Evolutionary conservation across 2,888 invertebrate species (phyloP).

Genomic region (Cepaea hortensis): DNA sequence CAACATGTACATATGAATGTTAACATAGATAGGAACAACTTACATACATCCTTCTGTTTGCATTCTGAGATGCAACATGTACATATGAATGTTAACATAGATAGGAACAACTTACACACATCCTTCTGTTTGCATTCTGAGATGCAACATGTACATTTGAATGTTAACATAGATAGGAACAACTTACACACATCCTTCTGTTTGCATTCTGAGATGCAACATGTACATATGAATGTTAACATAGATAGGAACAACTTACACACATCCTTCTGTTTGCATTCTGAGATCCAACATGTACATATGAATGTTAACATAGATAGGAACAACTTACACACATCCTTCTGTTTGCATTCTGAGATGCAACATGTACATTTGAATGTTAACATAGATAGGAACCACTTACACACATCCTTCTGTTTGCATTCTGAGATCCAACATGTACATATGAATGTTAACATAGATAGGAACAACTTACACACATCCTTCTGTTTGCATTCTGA

Average conservation of each 20-base stretch:
- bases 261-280: background rate
- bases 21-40: background rate
- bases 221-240: background rate
- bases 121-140: background rate
- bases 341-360: background rate
- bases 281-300: background rate
- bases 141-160: background rate
- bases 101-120: background rate
- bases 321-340: background rate
- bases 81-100: background rate
- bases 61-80: background rate
- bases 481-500: background rate
- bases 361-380: background rate
- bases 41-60: background rate
- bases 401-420: background rate
- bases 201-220: background rate
- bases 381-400: background rate
- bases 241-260: background rate
- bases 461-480: background rate
- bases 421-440: background rate
- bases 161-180: background rate
- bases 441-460: background rate
- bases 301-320: background rate
- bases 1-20: background rate
- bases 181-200: background rate